Percentiles rank a stretch among this genome's conserved stretches.
Evolutionary conservation across 2,797 vertebrate species (phyloP).

Genomic region (Squalus acanthias): DNA sequence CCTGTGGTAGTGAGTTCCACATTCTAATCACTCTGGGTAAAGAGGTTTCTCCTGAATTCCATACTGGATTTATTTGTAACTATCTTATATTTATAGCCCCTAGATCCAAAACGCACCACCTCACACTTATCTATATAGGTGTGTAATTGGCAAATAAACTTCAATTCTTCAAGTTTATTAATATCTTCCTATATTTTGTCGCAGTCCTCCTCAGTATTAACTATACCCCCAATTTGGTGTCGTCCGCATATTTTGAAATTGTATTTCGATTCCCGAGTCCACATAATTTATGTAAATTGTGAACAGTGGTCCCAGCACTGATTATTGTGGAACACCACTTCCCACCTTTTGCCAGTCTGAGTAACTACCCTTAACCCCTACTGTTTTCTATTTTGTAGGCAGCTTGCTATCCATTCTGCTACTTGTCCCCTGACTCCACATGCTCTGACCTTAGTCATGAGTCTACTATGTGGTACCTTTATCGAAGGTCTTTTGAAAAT

Average conservation of each 20-base stretch:
- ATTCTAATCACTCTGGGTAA: neutral
- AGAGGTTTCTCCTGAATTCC: neutral
- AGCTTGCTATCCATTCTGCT: neutral
- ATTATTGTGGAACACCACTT: neutral
- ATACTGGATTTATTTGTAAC: neutral
- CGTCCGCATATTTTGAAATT: neutral
- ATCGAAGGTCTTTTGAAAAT: neutral
- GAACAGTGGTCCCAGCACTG: neutral
- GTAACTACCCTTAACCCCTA: neutral
- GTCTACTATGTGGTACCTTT: neutral
- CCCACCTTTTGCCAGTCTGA: neutral
- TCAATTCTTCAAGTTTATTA: neutral
- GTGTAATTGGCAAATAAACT: no score
- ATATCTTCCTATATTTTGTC: neutral
- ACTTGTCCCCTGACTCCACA: neutral
- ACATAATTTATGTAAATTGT: neutral
- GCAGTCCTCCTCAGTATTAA: neutral
- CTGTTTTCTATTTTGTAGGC: neutral
- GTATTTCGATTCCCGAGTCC: neutral
- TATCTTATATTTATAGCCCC: neutral
- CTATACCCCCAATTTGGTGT: neutral
- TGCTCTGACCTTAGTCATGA: neutral
- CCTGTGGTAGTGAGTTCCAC: no score
- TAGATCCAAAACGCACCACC: neutral
- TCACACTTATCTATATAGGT: neutral